Percentiles rank a stretch among this genome's conserved stretches.
Conservation (phyloP, 2,113 vertebrate species). For the Siniperca knerii region DNA sequence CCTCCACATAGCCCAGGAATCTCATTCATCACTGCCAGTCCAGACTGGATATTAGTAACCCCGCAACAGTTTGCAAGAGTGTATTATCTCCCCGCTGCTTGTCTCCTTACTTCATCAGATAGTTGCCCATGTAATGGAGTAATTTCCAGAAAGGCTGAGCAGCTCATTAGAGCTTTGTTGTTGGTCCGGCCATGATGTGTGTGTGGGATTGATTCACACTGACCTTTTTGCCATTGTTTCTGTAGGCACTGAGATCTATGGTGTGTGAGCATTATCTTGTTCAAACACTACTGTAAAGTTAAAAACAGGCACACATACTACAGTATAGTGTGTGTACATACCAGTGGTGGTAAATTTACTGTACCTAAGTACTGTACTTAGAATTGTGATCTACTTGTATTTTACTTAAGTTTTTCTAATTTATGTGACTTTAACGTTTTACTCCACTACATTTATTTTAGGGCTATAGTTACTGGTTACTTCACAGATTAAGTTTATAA, state of each 20-base stretch:
- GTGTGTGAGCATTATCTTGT: constrained; percentile 1
- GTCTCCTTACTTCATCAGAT: constrained; percentile 71
- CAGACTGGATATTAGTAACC: constrained; percentile 70
- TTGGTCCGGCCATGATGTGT: constrained; percentile 14
- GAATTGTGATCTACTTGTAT: no score
- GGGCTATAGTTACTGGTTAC: no score
- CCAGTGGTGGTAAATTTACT: no score
- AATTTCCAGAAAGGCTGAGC: constrained; percentile 64
- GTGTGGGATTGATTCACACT: constrained; percentile 45
- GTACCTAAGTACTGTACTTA: no score
- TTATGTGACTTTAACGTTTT: no score
- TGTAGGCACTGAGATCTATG: constrained; percentile 8
- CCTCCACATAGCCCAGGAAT: constrained; percentile 66
- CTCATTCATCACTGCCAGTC: constrained; percentile 80
- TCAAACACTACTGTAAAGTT: not conserved
- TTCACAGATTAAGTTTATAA: no score
- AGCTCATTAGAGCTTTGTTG: constrained; percentile 62
- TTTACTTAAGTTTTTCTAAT: not conserved
- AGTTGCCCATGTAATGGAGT: constrained; percentile 60
- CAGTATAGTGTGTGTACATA: not conserved
- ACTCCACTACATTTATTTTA: no score
- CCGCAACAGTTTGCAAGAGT: constrained; percentile 57
- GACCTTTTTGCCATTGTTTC: constrained; percentile 51
- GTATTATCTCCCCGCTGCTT: constrained; percentile 71
- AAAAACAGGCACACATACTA: not conserved